Percentiles rank a stretch among this genome's conserved stretches.
phyloP scores from a whole-genome alignment of 2,113 vertebrate genomes.

The Laticauda colubrina region DNA sequence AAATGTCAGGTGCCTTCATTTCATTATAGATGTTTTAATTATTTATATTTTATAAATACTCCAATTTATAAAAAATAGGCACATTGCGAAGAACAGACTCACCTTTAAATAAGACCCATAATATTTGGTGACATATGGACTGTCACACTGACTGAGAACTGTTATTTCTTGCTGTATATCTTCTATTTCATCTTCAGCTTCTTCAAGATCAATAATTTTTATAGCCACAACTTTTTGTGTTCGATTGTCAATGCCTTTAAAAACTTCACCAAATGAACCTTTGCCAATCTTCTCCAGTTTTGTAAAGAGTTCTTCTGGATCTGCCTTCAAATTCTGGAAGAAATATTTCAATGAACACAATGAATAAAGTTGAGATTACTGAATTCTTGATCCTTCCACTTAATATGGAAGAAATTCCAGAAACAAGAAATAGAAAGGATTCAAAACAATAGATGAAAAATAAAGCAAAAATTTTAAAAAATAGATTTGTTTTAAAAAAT shows the following conservation, averaged over 20 bases:
- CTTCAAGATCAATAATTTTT: constrained; percentile 98
- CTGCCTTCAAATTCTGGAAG: constrained; percentile 83
- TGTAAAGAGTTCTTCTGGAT: constrained; percentile 94
- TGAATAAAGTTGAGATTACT: background rate
- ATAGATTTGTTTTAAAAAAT: background rate
- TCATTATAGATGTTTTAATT: constrained; percentile 3
- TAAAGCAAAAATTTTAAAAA: background rate
- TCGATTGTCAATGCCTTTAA: constrained; percentile 97
- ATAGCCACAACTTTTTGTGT: constrained; percentile 98
- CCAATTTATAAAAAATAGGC: background rate
- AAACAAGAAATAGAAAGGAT: background rate
- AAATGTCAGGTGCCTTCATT: constrained; percentile 16
- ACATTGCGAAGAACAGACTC: background rate
- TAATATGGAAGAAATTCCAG: background rate
- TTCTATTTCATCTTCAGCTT: constrained; percentile 98
- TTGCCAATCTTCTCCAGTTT: constrained; percentile 96
- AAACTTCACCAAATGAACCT: constrained; percentile 97
- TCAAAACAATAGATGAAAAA: background rate
- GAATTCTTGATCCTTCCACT: background rate
- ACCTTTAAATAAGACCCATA: constrained; percentile 98
- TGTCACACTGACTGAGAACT: constrained; percentile 98
- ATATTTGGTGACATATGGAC: constrained; percentile 96
- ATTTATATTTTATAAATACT: background rate
- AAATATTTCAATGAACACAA: constrained; percentile 15
- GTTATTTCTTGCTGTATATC: constrained; percentile 99